Evolutionary conservation across 2,888 invertebrate species (phyloP), one percentile per base, ranked within the genome.

Genomic region (Andrena chrysosceles): DNA sequence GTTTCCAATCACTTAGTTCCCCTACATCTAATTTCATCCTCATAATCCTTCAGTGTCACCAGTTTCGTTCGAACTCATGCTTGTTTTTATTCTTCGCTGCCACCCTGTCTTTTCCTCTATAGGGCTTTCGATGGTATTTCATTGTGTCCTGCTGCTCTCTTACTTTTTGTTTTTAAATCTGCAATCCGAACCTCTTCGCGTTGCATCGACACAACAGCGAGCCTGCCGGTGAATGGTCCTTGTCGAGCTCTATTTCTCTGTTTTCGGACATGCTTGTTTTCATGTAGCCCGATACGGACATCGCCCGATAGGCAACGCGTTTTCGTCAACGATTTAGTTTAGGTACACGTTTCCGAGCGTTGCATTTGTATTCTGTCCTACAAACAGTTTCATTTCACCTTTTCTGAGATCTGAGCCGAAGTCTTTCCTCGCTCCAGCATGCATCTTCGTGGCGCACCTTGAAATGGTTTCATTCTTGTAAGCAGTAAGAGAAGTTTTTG

Each of bases 231-330:
- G 85, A 85, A 86, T 80, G 73, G 77, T 69, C 67, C 83, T 77
- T 67, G 75, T 72, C 86, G 86, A 83, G 88, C 85, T 85, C 83
- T 87, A 86, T 86, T 85, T 87, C 84, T 83, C 85, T 80, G 74
- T 82, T 88, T 86, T 77, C 60, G 72, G 67, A 71, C 67, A 64
- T 60, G 72, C 80, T 80, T 78, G 87, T 80, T 83, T 69, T 70
- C 81, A 52, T 77, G 63, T 80, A 64, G 67, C 56, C 59, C 56
- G 62, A 64, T 68, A 68, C 75, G 70, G 54, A 74, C 75, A 68
- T 64, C 60, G 31, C 54, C 66, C 83, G 88, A 86, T 86, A 83
- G 83, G 62, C 80, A 86, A 88, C 87, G 73, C 87, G 77, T 59
- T 76, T 67, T 68, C 63, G 87, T 86, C 83, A 68, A 85, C 84